These are phyloP conservation scores for Caenorhabditis angaria DNA, from an alignment of 2,888 invertebrate genomes.

Conservation along the genomic window DNA sequence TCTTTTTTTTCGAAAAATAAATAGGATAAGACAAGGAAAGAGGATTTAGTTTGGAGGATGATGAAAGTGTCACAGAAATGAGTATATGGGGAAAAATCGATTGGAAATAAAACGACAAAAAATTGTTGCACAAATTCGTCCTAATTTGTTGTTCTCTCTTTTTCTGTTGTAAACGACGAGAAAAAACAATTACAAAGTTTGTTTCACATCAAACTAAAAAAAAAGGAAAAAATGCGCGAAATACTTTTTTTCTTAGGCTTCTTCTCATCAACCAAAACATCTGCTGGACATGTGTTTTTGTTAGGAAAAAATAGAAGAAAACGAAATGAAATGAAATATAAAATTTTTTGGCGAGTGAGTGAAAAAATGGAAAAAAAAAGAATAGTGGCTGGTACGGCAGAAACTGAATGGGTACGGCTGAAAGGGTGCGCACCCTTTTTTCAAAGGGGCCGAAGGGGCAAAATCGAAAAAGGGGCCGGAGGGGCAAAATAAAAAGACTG, in stretches of 20 bases:
- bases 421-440: too few species aligned
- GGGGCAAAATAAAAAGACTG: too few species aligned
- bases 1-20: conserved; percentile 14
- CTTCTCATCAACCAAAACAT: conserved; percentile 7
- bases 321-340: conserved; percentile 1
- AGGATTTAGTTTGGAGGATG: conserved; percentile 7
- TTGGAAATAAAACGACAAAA: conserved; percentile 7
- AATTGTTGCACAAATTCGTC: conserved; percentile 21
- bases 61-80: conserved; percentile 10
- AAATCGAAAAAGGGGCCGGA: too few species aligned
- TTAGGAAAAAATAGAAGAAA: conserved; percentile 32
- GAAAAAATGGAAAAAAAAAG: neutral
- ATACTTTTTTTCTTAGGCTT: neutral
- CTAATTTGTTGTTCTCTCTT: conserved; percentile 22
- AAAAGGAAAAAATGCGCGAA: conserved; percentile 9
- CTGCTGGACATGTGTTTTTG: conserved; percentile 23
- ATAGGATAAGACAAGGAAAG: conserved; percentile 16
- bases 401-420: too few species aligned
- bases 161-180: neutral
- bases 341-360: neutral
- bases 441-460: too few species aligned
- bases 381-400: neutral
- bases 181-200: conserved; percentile 17
- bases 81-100: conserved; percentile 5
- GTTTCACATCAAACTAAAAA: conserved; percentile 7